A percentile compares a stretch with the other conserved stretches of the same genome.
Evolutionary conservation across 2,113 vertebrate genomes (phyloP).

Genomic region (Notothenia rossii): DNA sequence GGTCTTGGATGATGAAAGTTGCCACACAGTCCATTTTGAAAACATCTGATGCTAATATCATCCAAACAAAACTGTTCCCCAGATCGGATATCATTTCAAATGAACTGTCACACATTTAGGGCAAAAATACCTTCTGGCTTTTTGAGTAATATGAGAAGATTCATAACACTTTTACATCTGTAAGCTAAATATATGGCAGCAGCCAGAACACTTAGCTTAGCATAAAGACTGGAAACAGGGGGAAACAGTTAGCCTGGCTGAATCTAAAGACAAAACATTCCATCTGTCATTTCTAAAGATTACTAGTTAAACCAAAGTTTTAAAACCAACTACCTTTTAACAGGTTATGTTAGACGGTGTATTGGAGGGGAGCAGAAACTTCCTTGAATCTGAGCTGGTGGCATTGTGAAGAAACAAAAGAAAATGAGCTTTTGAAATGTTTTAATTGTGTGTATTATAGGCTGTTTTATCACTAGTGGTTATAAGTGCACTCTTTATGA

Average conservation of each 20-base stretch:
- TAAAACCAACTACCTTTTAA: too few relatives aligned
- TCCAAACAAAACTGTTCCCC: not conserved
- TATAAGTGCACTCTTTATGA: not conserved
- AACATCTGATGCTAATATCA: not conserved
- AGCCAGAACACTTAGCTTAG: not conserved
- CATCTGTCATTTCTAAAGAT: not conserved
- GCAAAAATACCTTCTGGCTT: not conserved
- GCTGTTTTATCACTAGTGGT: not conserved
- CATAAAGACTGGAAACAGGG: not conserved
- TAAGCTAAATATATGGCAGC: not conserved
- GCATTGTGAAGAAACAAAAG: not conserved
- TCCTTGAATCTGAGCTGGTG: not conserved
- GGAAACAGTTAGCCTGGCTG: not conserved
- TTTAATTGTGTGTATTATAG: too few relatives aligned
- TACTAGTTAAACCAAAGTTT: too few relatives aligned
- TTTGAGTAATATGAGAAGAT: not conserved
- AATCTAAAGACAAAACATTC: not conserved
- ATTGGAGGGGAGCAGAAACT: not conserved
- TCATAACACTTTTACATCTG: not conserved
- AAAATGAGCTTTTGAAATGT: too few relatives aligned
- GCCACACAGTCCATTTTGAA: not conserved
- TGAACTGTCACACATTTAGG: not conserved
- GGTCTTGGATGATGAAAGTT: not conserved
- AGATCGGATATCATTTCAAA: not conserved
- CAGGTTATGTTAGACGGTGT: not conserved